Evolutionary conservation across 2,888 invertebrate species (phyloP).

Genomic region (Nephrotoma appendiculata): DNA sequence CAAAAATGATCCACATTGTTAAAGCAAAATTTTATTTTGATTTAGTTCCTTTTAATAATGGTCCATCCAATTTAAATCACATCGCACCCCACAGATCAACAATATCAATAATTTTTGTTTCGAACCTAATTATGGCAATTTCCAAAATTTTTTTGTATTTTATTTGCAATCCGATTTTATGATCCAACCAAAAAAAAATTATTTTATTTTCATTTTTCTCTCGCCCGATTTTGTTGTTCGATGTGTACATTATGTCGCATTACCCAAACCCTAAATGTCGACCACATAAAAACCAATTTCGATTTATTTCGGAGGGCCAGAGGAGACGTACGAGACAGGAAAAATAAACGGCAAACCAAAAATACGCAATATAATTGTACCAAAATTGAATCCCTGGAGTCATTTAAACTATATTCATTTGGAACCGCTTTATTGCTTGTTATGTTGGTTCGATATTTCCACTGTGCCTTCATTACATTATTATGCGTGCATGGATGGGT

Average conservation of each 20-base stretch:
- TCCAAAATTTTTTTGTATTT: not conserved
- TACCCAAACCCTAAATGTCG: not conserved
- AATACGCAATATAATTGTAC: not conserved
- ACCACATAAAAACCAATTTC: not conserved
- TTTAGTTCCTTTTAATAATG: not conserved
- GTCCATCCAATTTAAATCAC: not conserved
- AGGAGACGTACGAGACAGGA: not conserved
- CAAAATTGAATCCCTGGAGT: not conserved
- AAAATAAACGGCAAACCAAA: not conserved
- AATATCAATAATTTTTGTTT: not conserved
- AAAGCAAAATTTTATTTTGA: not conserved
- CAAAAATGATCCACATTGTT: too few species aligned
- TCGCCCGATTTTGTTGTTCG: not conserved
- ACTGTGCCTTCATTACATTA: not conserved
- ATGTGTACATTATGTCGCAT: not conserved
- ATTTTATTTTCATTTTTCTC: not conserved
- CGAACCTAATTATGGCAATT: not conserved
- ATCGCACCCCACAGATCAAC: not conserved
- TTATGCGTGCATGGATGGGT: not conserved
- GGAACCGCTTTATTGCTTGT: not conserved
- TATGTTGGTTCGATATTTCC: not conserved
- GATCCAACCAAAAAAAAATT: not conserved
- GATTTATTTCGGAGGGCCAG: not conserved
- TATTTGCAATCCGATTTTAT: not conserved
- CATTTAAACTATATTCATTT: not conserved